Conservation (phyloP, 2,888 invertebrate genomes). For the Sinohyriopsis cumingii region DNA sequence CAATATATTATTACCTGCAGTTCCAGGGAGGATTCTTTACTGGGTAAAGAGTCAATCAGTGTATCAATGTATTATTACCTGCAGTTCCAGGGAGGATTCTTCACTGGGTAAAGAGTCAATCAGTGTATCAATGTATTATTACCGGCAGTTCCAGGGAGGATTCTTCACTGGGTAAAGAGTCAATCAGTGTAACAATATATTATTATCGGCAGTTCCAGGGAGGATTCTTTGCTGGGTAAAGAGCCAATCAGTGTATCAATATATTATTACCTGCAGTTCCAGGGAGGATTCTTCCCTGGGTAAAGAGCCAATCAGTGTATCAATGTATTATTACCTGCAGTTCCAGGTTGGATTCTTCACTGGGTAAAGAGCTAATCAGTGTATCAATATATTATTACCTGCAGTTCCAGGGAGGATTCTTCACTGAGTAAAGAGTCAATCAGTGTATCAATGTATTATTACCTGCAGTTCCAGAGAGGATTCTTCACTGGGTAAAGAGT, state of each 20-base stretch:
- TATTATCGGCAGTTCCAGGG: conserved; percentile 83
- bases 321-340: conserved; percentile 76
- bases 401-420: conserved; percentile 94
- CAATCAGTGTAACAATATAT: conserved; percentile 94
- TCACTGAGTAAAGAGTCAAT: conserved; percentile 96
- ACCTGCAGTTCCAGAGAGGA: conserved; percentile 80
- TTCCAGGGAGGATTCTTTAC: too few species aligned
- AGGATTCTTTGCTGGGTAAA: conserved; percentile 94
- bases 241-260: conserved; percentile 97
- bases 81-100: conserved; percentile 88
- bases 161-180: conserved; percentile 95
- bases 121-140: conserved; percentile 84
- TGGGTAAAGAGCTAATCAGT: too few species aligned
- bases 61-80: conserved; percentile 75
- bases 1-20: too few species aligned
- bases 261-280: conserved; percentile 84
- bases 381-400: conserved; percentile 82
- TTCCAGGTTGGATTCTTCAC: too few species aligned
- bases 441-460: conserved; percentile 80
- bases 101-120: conserved; percentile 97
- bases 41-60: too few species aligned
- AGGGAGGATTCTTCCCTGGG: conserved; percentile 93
- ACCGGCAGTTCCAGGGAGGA: conserved; percentile 89
- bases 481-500: too few species aligned
- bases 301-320: conserved; percentile 93